Conservation (phyloP, 2,797 vertebrate genomes). For the Cynopterus sphinx region DNA sequence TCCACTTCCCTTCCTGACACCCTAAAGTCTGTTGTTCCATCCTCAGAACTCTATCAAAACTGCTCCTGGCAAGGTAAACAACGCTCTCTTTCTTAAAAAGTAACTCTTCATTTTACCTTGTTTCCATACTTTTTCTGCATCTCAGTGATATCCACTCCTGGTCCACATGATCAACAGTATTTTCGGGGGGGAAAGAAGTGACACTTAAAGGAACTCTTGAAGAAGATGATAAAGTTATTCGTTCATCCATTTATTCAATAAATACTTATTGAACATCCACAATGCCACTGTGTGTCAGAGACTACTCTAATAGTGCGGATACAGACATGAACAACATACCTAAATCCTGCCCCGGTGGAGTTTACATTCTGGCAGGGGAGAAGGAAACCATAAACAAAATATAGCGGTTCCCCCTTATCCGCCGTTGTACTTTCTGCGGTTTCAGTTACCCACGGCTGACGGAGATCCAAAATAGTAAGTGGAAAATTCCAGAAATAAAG, state of each 20-base stretch:
- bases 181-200: neutral
- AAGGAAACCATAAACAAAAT: neutral
- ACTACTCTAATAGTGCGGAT: neutral
- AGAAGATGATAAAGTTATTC: neutral
- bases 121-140: neutral
- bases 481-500: neutral
- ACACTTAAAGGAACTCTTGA: neutral
- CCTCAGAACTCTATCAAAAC: neutral
- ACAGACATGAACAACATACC: neutral
- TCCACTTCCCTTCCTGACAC: neutral
- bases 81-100: neutral
- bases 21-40: neutral
- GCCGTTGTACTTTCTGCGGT: neutral
- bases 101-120: neutral
- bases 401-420: neutral
- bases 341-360: neutral
- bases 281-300: neutral
- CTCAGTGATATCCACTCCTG: neutral
- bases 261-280: neutral
- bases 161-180: neutral
- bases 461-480: neutral
- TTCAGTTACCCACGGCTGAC: neutral
- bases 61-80: neutral
- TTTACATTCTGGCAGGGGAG: neutral
- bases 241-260: neutral